These are phyloP conservation scores for Drosophila formosana DNA, from an alignment of 2,888 invertebrate genomes.

Conservation along the genomic window DNA sequence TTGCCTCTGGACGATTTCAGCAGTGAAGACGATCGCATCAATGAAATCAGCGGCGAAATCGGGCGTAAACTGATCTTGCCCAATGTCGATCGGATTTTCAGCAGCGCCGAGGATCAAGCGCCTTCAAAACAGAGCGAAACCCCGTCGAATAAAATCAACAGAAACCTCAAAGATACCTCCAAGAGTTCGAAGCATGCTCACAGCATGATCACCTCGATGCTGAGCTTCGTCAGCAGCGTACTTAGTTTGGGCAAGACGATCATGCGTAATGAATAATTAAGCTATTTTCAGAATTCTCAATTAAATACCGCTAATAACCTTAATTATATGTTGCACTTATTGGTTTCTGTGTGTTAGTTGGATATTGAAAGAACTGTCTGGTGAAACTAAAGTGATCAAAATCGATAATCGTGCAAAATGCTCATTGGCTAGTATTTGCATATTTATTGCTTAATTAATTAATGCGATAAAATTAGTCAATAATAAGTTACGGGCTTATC, in stretches of 20 bases:
- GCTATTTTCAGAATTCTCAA: constrained; percentile 4
- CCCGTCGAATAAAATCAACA: constrained; percentile 27
- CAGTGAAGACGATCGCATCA: constrained; percentile 60
- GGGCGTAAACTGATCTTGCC: constrained; percentile 43
- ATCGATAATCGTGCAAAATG: too few relatives aligned
- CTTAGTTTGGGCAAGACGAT: constrained; percentile 58
- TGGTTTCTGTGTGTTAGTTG: too few relatives aligned
- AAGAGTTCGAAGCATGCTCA: constrained; percentile 71
- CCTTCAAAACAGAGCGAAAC: constrained; percentile 1
- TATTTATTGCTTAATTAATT: too few relatives aligned
- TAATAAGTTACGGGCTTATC: too few relatives aligned
- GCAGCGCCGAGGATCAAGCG: constrained; percentile 54
- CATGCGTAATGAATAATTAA: constrained; percentile 40
- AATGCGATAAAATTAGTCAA: too few relatives aligned
- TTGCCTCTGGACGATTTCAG: constrained; percentile 33
- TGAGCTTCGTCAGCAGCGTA: constrained; percentile 58
- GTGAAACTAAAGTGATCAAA: too few relatives aligned
- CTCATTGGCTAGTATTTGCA: too few relatives aligned
- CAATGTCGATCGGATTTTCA: constrained; percentile 57
- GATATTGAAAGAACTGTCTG: too few relatives aligned
- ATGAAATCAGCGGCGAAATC: constrained; percentile 57
- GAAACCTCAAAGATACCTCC: constrained; percentile 25
- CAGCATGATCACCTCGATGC: constrained; percentile 69
- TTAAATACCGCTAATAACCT: constrained; percentile 1
- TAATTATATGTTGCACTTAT: not conserved